phyloP scores from a whole-genome alignment of 2,888 invertebrate genomes.

The Chrysopilus asiliformis region DNA sequence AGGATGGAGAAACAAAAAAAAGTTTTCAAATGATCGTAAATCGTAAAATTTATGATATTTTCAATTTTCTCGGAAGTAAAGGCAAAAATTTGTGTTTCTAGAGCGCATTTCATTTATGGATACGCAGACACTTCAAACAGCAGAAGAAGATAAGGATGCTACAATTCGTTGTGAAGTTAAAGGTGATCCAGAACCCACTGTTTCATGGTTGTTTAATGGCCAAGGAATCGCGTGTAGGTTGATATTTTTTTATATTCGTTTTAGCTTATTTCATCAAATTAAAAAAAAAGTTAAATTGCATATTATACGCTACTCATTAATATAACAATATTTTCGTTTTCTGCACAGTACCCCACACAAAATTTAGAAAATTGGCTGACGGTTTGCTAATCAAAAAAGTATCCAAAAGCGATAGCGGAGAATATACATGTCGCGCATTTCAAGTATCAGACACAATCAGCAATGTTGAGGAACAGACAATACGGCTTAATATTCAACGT shows the following conservation, averaged over 20 bases:
- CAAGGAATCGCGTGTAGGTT: constrained; percentile 24
- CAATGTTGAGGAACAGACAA: constrained; percentile 40
- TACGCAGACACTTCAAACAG: constrained; percentile 38
- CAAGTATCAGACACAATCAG: constrained; percentile 40
- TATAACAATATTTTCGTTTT: not conserved
- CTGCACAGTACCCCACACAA: constrained; percentile 25
- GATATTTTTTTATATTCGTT: constrained; percentile 6
- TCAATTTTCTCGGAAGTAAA: too few relatives aligned
- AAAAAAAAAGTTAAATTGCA: too few relatives aligned
- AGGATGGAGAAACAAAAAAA: constrained; percentile 24
- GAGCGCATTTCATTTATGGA: constrained; percentile 44
- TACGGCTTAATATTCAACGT: constrained; percentile 46
- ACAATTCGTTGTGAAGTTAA: constrained; percentile 35
- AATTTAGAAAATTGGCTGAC: constrained; percentile 39
- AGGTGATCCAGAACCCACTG: constrained; percentile 37
- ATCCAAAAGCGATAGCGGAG: constrained; percentile 41
- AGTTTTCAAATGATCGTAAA: constrained; percentile 34
- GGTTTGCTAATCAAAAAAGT: constrained; percentile 44
- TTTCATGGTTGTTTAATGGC: constrained; percentile 39
- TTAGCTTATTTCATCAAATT: too few relatives aligned
- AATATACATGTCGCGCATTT: constrained; percentile 44
- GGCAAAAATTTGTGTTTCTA: constrained; percentile 20
- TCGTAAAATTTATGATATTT: constrained; percentile 26
- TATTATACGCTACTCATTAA: not conserved
- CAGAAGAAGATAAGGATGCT: constrained; percentile 38